Evolutionary conservation across 2,888 invertebrate genomes (phyloP), one percentile per base, ranked within the genome.

Genomic region (Clunio marinus): DNA sequence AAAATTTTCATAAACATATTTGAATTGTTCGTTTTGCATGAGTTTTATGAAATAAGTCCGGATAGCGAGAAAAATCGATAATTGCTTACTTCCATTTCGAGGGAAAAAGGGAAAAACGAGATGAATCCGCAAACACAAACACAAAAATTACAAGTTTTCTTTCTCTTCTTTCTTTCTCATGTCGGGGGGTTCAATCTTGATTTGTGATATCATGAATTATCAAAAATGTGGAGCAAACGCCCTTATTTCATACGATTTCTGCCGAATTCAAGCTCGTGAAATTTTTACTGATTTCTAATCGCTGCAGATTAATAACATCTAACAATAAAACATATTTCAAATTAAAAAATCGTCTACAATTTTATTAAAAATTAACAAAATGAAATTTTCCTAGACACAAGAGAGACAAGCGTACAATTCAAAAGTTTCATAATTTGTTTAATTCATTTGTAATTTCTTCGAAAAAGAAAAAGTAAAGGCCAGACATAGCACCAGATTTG

Each of bases 401-500:
- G 10, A 3, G 45, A 10, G 57, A 3, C 24, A 20, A 35, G 20
- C 37, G n/a, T n/a, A n/a, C n/a, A n/a, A n/a, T n/a, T n/a, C n/a
- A n/a, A n/a, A n/a, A n/a, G n/a, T n/a, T n/a, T n/a, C 46, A 63
- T 27, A 63, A 46, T 22, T 37, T 63, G 25, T 46, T 55, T 13
- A 66, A 46, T 5, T n/a, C 15, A n/a, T 28, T 66, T 8, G 28
- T 35, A 15, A 66, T 55, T 80, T 89, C 87, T 81, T 97, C 96
- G 81, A 96, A 98, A 72, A 88, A 83, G 72, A 89, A 86, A 81
- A 98, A 96, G 79, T 93, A 89, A 70, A 93, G 80, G 2, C 93
- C 95, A 46, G 93, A 88, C 1, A 91, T 88, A 59, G 87, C 77
- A 63, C 88, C 85, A 45, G 97, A 95, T 81, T 98, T 98, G 2